A percentile compares a stretch with the other conserved stretches of the same genome.
phyloP scores from a whole-genome alignment of 2,113 vertebrate genomes.

The Vimba vimba region DNA sequence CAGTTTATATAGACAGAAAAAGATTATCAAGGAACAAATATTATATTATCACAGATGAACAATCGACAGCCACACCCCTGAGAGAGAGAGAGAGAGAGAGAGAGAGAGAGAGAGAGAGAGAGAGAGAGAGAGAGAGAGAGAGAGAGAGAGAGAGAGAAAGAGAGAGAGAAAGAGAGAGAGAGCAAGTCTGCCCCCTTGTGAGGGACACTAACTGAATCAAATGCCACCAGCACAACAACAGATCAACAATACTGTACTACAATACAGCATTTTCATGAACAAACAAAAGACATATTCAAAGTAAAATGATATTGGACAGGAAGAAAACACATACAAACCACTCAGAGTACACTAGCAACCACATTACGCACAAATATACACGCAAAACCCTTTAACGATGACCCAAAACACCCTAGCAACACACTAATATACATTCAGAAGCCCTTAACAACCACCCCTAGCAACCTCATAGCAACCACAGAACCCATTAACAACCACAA shows the following conservation, averaged over 20 bases:
- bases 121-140: slow-evolving; percentile 49
- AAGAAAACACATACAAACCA: background rate
- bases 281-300: background rate
- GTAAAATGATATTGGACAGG: background rate
- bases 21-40: background rate
- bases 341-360: background rate
- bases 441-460: background rate
- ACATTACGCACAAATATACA: background rate
- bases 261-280: background rate
- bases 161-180: slow-evolving; percentile 47
- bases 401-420: background rate
- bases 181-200: slow-evolving; percentile 62
- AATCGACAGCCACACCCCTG: slow-evolving; percentile 32
- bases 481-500: background rate
- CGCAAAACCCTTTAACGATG: background rate
- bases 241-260: background rate
- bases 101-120: slow-evolving; percentile 23
- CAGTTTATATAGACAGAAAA: background rate
- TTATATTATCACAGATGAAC: background rate
- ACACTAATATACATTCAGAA: background rate
- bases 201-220: slow-evolving; percentile 16
- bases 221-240: background rate
- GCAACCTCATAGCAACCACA: background rate
- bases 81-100: slow-evolving; percentile 24
- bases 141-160: slow-evolving; percentile 21